These are phyloP conservation scores for Diaprepes abbreviatus DNA, from an alignment of 2,888 invertebrate genomes.

Conservation along the genomic window DNA sequence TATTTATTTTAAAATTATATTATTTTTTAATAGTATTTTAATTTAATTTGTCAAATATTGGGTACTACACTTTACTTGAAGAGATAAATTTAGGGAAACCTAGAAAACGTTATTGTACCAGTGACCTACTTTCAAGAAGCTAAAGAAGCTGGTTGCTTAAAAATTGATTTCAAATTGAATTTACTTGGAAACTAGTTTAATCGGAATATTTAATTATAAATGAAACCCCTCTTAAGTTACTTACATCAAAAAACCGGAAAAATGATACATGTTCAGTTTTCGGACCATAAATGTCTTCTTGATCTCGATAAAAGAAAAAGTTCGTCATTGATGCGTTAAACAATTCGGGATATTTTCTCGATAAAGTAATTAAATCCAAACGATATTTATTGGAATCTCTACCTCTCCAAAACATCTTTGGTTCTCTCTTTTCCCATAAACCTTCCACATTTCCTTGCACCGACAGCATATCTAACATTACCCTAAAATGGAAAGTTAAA, in stretches of 20 bases:
- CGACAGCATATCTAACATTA: slow-evolving; percentile 90
- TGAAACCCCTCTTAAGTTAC: too few relatives aligned
- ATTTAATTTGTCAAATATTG: too few relatives aligned
- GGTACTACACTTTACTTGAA: too few relatives aligned
- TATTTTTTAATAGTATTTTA: too few relatives aligned
- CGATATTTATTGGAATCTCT: slow-evolving; percentile 91
- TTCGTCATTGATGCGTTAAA: slow-evolving; percentile 94
- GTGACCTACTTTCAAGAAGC: too few relatives aligned
- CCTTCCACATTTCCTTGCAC: slow-evolving; percentile 84
- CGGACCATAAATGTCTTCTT: slow-evolving; percentile 88
- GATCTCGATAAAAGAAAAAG: slow-evolving; percentile 94
- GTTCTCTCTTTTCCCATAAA: slow-evolving; percentile 81
- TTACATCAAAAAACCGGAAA: slow-evolving; percentile 94
- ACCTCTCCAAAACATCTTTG: slow-evolving; percentile 91
- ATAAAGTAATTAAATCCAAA: slow-evolving; percentile 84
- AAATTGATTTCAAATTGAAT: too few relatives aligned
- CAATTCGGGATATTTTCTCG: slow-evolving; percentile 80
- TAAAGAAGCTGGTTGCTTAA: too few relatives aligned
- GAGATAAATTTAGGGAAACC: too few relatives aligned
- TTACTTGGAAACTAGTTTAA: too few relatives aligned
- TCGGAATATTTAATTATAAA: too few relatives aligned
- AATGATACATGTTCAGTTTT: slow-evolving; percentile 88
- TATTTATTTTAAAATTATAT: too few relatives aligned
- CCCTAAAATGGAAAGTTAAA: slow-evolving; percentile 72
- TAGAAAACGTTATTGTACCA: too few relatives aligned